Evolutionary conservation across 2,888 invertebrate genomes (phyloP).

Genomic region (Pristionchus entomophagus): DNA sequence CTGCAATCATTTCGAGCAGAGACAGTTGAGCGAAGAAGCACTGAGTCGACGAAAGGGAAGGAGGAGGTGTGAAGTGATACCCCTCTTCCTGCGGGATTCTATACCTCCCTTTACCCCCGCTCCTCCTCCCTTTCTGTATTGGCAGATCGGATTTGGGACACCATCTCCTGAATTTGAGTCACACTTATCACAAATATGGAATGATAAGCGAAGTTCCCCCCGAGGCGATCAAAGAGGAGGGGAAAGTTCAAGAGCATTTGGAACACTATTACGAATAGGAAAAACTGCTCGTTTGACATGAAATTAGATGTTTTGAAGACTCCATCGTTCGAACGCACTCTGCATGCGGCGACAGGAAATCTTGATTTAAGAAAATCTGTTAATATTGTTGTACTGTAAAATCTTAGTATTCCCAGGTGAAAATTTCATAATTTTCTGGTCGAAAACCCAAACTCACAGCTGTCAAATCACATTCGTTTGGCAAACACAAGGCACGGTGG

Average conservation of each 20-base stretch:
- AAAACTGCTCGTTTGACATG: no score
- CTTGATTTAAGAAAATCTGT: no score
- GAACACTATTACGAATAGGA: no score
- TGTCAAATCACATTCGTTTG: no score
- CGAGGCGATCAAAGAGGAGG: not conserved
- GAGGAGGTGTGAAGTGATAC: not conserved
- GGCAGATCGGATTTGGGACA: constrained; percentile 31
- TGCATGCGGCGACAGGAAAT: no score
- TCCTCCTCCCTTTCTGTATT: constrained; percentile 18
- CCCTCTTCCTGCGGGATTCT: not conserved
- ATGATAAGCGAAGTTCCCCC: not conserved
- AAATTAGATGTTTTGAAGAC: no score
- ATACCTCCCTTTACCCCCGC: not conserved
- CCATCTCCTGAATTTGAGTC: constrained; percentile 15
- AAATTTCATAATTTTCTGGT: no score
- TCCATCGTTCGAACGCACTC: no score
- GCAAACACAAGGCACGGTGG: not conserved
- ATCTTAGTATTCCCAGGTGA: no score
- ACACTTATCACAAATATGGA: not conserved
- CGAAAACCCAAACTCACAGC: no score
- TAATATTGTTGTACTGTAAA: no score
- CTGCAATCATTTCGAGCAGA: not conserved
- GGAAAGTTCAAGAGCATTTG: not conserved
- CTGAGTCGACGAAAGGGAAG: not conserved
- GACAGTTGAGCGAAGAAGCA: not conserved